phyloP scores from a whole-genome alignment of 2,888 invertebrate species.

The Cryptophagus acutangulus region DNA sequence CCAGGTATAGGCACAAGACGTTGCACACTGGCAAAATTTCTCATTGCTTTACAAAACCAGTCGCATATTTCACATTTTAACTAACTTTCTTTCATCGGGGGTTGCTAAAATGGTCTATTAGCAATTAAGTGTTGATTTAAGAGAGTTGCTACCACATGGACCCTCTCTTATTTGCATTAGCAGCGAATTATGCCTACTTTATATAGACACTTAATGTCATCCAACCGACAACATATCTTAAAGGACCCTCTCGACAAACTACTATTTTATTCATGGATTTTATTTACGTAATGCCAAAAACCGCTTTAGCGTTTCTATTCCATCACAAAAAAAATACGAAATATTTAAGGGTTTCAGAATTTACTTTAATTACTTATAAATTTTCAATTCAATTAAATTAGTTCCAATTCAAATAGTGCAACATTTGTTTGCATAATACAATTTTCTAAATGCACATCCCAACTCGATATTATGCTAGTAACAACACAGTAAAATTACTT shows the following conservation, averaged over 20 bases:
- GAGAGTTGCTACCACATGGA: constrained; percentile 21
- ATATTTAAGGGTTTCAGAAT: no score
- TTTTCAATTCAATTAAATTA: no score
- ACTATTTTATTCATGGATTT: constrained; percentile 24
- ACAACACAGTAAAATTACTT: no score
- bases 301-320: no score
- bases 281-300: no score
- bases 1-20: constrained; percentile 32
- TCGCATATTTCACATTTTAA: constrained; percentile 16
- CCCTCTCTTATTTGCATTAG: constrained; percentile 29
- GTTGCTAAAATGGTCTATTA: constrained; percentile 27
- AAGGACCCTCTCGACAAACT: constrained; percentile 16
- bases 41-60: no score
- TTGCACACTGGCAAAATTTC: constrained; percentile 14
- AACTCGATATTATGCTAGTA: no score
- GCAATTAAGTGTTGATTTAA: constrained; percentile 33
- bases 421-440: no score
- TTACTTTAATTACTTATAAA: no score
- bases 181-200: constrained; percentile 25
- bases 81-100: constrained; percentile 26
- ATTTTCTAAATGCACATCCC: no score
- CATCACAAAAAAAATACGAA: no score
- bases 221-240: constrained; percentile 19
- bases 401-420: no score
- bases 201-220: constrained; percentile 21